phyloP scores from a whole-genome alignment of 2,113 vertebrate genomes.

The Caranx melampygus region DNA sequence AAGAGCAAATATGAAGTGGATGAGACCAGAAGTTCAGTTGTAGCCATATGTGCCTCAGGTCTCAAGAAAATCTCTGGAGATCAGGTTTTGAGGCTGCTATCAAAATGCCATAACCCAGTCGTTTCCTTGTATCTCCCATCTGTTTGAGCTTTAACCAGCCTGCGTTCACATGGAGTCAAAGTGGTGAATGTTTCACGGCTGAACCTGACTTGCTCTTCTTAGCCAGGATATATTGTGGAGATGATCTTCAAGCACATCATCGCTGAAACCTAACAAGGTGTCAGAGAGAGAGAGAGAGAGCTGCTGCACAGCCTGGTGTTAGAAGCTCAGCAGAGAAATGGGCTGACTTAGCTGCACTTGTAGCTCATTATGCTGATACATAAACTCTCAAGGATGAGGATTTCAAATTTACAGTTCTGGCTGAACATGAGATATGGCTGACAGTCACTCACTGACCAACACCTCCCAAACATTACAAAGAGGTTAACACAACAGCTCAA shows the following conservation, averaged over 20 bases:
- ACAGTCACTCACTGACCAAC: neutral
- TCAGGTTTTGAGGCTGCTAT: neutral
- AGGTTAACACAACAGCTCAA: neutral
- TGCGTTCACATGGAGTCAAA: neutral
- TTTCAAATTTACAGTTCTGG: neutral
- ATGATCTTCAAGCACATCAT: neutral
- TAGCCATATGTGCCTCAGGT: too few relatives aligned
- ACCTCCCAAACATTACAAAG: neutral
- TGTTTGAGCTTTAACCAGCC: neutral
- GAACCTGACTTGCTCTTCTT: neutral
- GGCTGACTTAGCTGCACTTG: neutral
- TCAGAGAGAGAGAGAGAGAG: neutral
- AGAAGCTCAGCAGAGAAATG: neutral
- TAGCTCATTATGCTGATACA: slow-evolving; percentile 8
- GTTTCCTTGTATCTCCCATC: neutral
- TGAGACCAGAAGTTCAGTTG: too few relatives aligned
- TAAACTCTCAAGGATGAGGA: neutral
- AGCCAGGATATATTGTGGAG: neutral
- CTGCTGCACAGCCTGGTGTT: neutral
- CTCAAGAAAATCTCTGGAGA: neutral
- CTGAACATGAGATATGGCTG: neutral
- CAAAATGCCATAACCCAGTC: neutral
- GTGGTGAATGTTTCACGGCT: neutral
- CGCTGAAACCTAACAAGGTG: neutral
- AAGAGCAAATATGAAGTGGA: neutral